phyloP scores from a whole-genome alignment of 2,113 vertebrate species.

The Jaculus jaculus region DNA sequence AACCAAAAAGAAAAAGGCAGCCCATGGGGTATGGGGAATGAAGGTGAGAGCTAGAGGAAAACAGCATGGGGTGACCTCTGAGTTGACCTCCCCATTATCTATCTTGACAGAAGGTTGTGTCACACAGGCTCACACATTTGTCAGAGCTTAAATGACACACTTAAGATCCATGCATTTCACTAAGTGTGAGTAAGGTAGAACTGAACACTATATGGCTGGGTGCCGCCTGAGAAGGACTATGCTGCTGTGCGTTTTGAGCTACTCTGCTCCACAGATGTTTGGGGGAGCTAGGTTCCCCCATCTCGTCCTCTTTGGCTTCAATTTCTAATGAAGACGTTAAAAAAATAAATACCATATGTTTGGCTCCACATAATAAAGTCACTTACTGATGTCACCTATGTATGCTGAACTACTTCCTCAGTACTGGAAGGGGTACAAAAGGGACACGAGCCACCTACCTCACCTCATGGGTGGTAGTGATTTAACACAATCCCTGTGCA shows the following conservation, averaged over 20 bases:
- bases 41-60: not conserved
- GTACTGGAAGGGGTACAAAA: not conserved
- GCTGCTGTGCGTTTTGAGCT: no score
- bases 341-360: not conserved
- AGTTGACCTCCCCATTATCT: no score
- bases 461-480: no score
- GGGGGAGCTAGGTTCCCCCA: no score
- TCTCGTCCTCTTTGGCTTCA: not conserved
- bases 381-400: not conserved
- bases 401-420: not conserved
- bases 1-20: no score
- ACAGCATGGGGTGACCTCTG: not conserved
- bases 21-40: fast-evolving
- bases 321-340: not conserved
- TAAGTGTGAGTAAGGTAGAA: not conserved
- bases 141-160: not conserved
- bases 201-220: no score
- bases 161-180: not conserved
- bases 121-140: not conserved
- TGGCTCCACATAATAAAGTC: not conserved
- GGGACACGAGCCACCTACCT: not conserved
- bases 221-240: no score
- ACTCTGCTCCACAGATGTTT: no score
- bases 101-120: not conserved
- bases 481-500: no score